Evolutionary conservation across 2,888 invertebrate species (phyloP).

Genomic region (Drosophila emarginata): DNA sequence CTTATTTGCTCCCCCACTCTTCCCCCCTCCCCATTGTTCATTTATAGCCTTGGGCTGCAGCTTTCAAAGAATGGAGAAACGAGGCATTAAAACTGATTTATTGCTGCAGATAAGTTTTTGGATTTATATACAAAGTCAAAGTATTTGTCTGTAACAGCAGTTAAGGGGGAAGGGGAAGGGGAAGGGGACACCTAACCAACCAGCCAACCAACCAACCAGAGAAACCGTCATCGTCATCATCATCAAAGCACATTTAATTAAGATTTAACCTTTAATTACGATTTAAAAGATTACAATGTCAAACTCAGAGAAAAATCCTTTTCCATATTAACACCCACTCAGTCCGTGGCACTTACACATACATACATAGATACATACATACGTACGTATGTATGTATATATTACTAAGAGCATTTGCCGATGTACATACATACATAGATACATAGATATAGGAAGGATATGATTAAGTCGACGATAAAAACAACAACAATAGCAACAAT

Average conservation of each 20-base stretch:
- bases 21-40: neutral
- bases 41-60: slow-evolving; percentile 6
- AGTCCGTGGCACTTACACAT: slow-evolving; percentile 24
- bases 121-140: slow-evolving; percentile 59
- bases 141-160: slow-evolving; percentile 11
- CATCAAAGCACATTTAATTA: slow-evolving; percentile 61
- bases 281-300: slow-evolving; percentile 66
- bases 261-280: slow-evolving; percentile 69
- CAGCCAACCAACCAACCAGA: neutral
- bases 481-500: slow-evolving; percentile 16
- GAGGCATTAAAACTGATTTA: slow-evolving; percentile 73
- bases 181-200: neutral
- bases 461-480: slow-evolving; percentile 43
- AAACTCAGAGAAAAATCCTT: slow-evolving; percentile 35
- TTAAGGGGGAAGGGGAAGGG: neutral
- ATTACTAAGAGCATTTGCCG: slow-evolving; percentile 25
- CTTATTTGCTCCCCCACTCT: neutral
- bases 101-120: slow-evolving; percentile 70
- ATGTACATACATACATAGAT: slow-evolving; percentile 32
- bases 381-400: too few relatives aligned
- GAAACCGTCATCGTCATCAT: slow-evolving; percentile 29
- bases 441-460: slow-evolving; percentile 40
- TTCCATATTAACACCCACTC: slow-evolving; percentile 3
- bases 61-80: slow-evolving; percentile 31
- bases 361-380: neutral